Percentiles rank a stretch among this genome's conserved stretches.
phyloP scores from a whole-genome alignment of 1,140 invertebrate species.

The Cotesia typhae region DNA sequence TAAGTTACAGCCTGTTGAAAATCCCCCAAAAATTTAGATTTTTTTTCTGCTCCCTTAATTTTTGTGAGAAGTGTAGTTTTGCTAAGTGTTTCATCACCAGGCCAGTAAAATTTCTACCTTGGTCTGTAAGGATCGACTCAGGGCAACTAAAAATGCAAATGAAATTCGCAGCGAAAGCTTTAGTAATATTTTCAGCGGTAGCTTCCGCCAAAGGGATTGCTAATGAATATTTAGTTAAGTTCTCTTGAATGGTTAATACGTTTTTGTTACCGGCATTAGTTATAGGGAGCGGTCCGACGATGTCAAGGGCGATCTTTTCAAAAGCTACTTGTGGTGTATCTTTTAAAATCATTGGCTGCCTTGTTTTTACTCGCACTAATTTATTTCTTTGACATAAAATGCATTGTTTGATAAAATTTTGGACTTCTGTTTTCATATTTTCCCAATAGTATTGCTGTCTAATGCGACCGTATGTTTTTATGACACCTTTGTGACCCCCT shows the following conservation, averaged over 20 bases:
- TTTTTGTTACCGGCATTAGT: constrained; percentile 45
- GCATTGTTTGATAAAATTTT: constrained; percentile 51
- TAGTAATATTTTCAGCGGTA: constrained; percentile 44
- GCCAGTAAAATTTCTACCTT: constrained; percentile 47
- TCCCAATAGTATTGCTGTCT: constrained; percentile 48
- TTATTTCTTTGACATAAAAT: constrained; percentile 53
- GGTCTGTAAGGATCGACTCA: constrained; percentile 49
- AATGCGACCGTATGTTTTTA: constrained; percentile 48
- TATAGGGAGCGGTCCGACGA: constrained; percentile 47
- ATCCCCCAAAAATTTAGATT: too few relatives aligned
- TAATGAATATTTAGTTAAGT: constrained; percentile 47
- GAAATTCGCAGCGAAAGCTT: constrained; percentile 38
- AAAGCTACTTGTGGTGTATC: constrained; percentile 40
- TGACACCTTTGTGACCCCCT: constrained; percentile 46
- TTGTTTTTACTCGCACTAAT: constrained; percentile 41
- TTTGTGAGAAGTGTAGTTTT: too few relatives aligned
- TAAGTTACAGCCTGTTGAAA: too few relatives aligned
- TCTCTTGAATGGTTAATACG: constrained; percentile 50
- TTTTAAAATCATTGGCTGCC: constrained; percentile 45
- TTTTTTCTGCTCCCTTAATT: too few relatives aligned
- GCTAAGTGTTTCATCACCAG: constrained; percentile 44
- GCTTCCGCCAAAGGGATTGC: constrained; percentile 42
- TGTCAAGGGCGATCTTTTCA: constrained; percentile 45
- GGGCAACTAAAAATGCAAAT: constrained; percentile 53
- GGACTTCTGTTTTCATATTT: constrained; percentile 43